Evolutionary conservation across 1,140 invertebrate genomes (phyloP), one percentile per base, ranked within the genome.

Genomic region (Chionoecetes opilio): DNA sequence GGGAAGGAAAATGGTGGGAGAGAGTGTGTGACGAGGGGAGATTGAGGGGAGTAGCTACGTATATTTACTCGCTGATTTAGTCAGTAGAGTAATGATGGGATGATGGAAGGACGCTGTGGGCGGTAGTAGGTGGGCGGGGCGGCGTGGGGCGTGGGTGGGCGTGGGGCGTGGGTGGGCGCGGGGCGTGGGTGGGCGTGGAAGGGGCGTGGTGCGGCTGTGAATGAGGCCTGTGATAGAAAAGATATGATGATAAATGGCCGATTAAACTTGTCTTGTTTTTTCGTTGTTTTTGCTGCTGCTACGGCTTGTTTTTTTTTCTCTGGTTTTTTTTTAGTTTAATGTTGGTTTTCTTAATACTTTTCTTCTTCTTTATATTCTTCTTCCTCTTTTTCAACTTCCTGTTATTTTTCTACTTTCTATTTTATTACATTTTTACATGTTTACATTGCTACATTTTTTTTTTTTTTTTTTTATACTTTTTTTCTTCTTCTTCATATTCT

Each of bases 41-140:
- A 14, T 6, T 46, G 41, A 11, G 46, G 11, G 2, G 46, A 17
- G 9, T 9, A 53, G 46, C 0, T n/a, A n/a, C n/a, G n/a, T n/a
- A n/a, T n/a, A n/a, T n/a, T n/a, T n/a, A n/a, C n/a, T n/a, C n/a
- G n/a, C n/a, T n/a, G n/a, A n/a, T n/a, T n/a, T n/a, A n/a, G n/a
- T n/a, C n/a, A n/a, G n/a, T n/a, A n/a, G 21, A 26, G 53, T 90
- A 90, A 90, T 90, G 41, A 90, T 29, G 9, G 37, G 38, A 31
- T 90, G 88, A 90, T 90, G 88, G 21, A 75, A 75, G 21, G 63
- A n/a, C n/a, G 21, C 6, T 3, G 63, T 75, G 63, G 63, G 63
- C 63, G 63, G 63, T 14, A 5, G 41, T 14, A 14, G 41, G 14
- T 5, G 41, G 41, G 41, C 41, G 41, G 5, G 41, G 0, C 31